Evolutionary conservation across 2,888 invertebrate species (phyloP).

Genomic region (Caenorhabditis japonica): DNA sequence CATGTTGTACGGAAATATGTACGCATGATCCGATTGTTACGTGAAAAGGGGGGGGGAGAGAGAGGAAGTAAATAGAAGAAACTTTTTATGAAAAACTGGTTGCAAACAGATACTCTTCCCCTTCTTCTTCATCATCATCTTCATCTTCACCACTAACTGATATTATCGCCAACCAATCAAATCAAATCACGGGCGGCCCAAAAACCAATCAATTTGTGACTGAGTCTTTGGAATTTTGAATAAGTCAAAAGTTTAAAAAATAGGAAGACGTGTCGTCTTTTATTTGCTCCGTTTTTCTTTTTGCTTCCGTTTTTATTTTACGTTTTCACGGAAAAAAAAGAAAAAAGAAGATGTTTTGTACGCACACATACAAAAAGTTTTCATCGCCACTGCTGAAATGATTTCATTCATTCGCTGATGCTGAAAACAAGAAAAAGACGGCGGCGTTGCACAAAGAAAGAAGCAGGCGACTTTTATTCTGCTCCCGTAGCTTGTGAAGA

Average conservation of each 20-base stretch:
- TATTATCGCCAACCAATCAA: constrained; percentile 26
- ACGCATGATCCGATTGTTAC: constrained; percentile 21
- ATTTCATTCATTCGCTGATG: constrained; percentile 41
- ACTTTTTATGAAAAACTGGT: constrained; percentile 38
- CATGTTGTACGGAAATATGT: background rate
- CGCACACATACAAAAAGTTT: too few relatives aligned
- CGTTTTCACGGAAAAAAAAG: constrained; percentile 7
- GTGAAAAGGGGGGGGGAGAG: constrained; percentile 16
- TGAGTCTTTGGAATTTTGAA: constrained; percentile 14
- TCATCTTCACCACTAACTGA: background rate
- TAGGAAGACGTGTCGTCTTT: constrained; percentile 10
- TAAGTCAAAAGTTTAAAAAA: too few relatives aligned
- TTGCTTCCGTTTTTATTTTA: constrained; percentile 4
- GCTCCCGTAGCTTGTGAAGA: background rate
- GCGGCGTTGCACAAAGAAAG: constrained; percentile 36
- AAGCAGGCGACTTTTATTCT: constrained; percentile 19
- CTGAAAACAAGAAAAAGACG: constrained; percentile 46
- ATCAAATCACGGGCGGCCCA: constrained; percentile 23
- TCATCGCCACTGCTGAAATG: too few relatives aligned
- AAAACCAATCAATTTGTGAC: constrained; percentile 38
- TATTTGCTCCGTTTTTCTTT: background rate
- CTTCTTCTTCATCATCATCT: constrained; percentile 22
- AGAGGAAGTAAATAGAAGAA: constrained; percentile 21
- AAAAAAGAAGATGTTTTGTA: constrained; percentile 29
- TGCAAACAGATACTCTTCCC: constrained; percentile 34